These are phyloP conservation scores for roundworm (Caenorhabditis elegans) DNA, from an alignment of 1,140 invertebrate species.

Conservation along the genomic window WBcel235 BX284606.5:7840501-7841000, in stretches of 20 bases:
- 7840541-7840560: background rate
- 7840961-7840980: background rate
- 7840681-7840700: background rate
- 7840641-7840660: background rate
- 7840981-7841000: too few species aligned
- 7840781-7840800: background rate
- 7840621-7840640: background rate
- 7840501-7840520: constrained; percentile 1
- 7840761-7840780: background rate
- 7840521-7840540: background rate
- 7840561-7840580: constrained; percentile 7
- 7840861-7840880: background rate
- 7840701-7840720: background rate
- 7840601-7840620: background rate
- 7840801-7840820: background rate
- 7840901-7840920: background rate
- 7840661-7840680: background rate
- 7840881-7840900: background rate
- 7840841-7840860: background rate
- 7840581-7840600: constrained; percentile 25
- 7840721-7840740: background rate
- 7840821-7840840: background rate
- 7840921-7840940: background rate
- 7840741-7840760: background rate
- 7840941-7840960: background rate